Evolutionary conservation across 2,113 vertebrate species (phyloP), one percentile per base, ranked within the genome.

Genomic region (Anser cygnoides): DNA sequence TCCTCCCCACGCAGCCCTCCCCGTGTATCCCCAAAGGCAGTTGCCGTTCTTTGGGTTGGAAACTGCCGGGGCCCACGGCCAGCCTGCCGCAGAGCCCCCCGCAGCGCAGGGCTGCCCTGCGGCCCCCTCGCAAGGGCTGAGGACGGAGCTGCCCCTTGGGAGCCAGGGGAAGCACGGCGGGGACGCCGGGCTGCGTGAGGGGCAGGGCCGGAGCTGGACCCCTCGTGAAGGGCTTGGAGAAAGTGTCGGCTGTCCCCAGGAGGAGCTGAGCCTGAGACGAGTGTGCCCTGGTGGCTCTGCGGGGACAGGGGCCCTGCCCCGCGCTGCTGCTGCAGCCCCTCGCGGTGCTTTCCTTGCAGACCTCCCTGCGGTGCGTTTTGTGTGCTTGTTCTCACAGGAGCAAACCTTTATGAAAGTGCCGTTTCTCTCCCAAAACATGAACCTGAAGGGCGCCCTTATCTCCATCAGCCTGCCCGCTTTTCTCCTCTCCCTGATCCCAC

Each of bases 21-120:
- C 62, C 43, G 43, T 5, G 1, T 4, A 4, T 3, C 61, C 31
- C n/a, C 22, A 2, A 4, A 0, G 25, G 16, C 57, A 20, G 65
- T 7, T 23, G 3, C 6, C 26, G 17, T 22, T 35, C 59, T 58
- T 12, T 4, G 65, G 50, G 72, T 13, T 26, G 66, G n/a, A 21
- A 31, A 35, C 25, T 28, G 1, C 8, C 10, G 8, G 19, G 33
- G 50, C 58, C 44, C 39, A 54, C 18, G 37, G 6, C 26, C 49
- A 29, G 20, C 20, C 54, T 41, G 41, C 44, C 33, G 65, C 85
- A 41, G 81, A 41, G 8, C 5, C 15, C 50, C 33, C 18, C 37
- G 55, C 13, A 3, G 20, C 4, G 52, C 46, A 29, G 31, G 26
- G 23, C 63, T 55, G 21, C 61, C 2, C 0, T 5, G 52, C 39